These are phyloP conservation scores for Pempheris klunzingeri DNA, from an alignment of 2,797 vertebrate species.

Conservation along the genomic window DNA sequence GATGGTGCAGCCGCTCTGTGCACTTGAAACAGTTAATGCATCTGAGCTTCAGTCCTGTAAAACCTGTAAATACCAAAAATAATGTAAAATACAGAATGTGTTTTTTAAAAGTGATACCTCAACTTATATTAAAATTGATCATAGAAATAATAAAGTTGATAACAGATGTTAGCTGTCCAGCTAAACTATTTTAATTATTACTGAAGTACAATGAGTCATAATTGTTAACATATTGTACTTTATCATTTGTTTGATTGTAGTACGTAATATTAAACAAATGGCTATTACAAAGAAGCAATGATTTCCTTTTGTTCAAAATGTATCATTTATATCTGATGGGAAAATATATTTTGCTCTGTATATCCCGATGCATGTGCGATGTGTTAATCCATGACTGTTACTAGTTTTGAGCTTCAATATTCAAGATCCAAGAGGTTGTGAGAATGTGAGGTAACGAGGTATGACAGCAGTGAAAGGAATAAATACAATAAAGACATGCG, in stretches of 20 bases:
- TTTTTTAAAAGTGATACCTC: background rate
- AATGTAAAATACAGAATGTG: background rate
- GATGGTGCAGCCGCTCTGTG: conserved; percentile 53
- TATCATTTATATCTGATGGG: background rate
- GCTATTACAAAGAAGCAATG: background rate
- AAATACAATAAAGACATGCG: too few relatives aligned
- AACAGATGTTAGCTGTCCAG: background rate
- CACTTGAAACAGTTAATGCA: background rate
- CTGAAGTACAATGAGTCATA: background rate
- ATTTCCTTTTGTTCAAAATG: background rate
- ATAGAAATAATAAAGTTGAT: too few relatives aligned
- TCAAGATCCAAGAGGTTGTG: too few relatives aligned
- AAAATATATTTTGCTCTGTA: background rate
- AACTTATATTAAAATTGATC: background rate
- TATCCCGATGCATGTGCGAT: background rate
- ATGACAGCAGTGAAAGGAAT: too few relatives aligned
- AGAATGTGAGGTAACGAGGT: too few relatives aligned
- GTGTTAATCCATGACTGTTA: background rate
- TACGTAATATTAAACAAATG: background rate
- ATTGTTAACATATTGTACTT: background rate
- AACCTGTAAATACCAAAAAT: background rate
- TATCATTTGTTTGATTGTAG: background rate
- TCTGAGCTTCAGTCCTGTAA: too few relatives aligned
- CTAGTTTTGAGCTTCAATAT: too few relatives aligned
- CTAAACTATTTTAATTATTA: background rate